These are phyloP conservation scores for Cosmia trapezina DNA, from an alignment of 2,888 invertebrate species.

Conservation along the genomic window DNA sequence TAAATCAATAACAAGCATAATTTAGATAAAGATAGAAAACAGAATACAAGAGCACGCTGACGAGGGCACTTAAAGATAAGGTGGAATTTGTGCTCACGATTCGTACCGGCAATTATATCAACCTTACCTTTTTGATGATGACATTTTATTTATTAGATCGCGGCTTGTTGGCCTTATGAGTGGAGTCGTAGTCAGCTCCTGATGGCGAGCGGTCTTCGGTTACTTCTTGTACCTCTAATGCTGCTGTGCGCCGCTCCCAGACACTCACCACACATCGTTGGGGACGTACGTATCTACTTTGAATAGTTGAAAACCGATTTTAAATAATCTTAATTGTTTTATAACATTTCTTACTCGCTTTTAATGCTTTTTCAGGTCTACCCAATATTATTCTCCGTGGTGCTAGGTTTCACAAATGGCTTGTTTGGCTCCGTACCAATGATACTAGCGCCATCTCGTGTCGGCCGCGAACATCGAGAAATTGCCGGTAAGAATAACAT, in stretches of 20 bases:
- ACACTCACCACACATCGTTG: conserved; percentile 93
- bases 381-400: conserved; percentile 88
- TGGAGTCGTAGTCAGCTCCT: conserved; percentile 95
- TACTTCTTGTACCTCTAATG: conserved; percentile 95
- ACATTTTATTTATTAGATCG: conserved; percentile 86
- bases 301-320: background rate
- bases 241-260: conserved; percentile 95
- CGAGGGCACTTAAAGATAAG: no score
- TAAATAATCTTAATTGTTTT: no score
- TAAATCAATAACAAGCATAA: no score
- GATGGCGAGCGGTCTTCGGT: conserved; percentile 93
- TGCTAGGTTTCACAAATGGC: conserved; percentile 96
- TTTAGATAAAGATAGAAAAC: no score
- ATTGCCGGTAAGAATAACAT: conserved; percentile 92
- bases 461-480: conserved; percentile 96
- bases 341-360: background rate
- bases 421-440: conserved; percentile 97
- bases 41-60: no score
- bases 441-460: conserved; percentile 97
- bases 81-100: no score
- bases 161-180: conserved; percentile 95
- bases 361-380: conserved; percentile 79
- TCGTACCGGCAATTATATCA: no score
- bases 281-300: conserved; percentile 77
- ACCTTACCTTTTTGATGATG: conserved; percentile 1